phyloP scores from a whole-genome alignment of 2,888 invertebrate genomes.

The Acanthosepion lycidas region DNA sequence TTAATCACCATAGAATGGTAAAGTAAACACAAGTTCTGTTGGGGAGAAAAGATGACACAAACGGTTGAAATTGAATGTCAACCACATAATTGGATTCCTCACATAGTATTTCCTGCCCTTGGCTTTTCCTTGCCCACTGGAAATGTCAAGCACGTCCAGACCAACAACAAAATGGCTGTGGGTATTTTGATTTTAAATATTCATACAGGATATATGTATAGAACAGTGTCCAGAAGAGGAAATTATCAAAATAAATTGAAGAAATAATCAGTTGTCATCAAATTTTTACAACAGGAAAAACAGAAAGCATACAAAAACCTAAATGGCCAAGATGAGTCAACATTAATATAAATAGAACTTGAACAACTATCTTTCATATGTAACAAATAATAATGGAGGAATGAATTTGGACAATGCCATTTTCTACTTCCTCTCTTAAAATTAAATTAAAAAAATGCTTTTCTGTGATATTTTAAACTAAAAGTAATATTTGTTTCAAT shows the following conservation, averaged over 20 bases:
- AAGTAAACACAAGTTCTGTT: neutral
- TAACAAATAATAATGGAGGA: no score
- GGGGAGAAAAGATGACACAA: neutral
- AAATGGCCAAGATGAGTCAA: no score
- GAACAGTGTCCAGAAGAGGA: neutral
- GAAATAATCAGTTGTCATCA: neutral
- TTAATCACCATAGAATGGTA: neutral
- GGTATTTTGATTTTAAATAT: neutral
- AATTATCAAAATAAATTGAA: neutral
- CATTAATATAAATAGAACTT: no score
- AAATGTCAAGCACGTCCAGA: neutral
- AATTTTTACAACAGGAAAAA: neutral
- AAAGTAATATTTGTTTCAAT: no score
- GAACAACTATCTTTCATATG: no score
- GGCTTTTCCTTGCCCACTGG: neutral
- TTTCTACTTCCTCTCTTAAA: no score
- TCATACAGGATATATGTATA: neutral
- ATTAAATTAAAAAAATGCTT: no score
- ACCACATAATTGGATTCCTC: slow-evolving; percentile 13
- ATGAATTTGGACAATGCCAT: no score
- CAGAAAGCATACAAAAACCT: no score
- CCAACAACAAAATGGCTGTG: slow-evolving; percentile 4
- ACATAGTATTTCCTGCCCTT: neutral
- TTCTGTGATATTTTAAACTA: no score
- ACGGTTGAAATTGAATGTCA: neutral